Conservation (phyloP, 2,797 vertebrate genomes). For the Staurois parvus region DNA sequence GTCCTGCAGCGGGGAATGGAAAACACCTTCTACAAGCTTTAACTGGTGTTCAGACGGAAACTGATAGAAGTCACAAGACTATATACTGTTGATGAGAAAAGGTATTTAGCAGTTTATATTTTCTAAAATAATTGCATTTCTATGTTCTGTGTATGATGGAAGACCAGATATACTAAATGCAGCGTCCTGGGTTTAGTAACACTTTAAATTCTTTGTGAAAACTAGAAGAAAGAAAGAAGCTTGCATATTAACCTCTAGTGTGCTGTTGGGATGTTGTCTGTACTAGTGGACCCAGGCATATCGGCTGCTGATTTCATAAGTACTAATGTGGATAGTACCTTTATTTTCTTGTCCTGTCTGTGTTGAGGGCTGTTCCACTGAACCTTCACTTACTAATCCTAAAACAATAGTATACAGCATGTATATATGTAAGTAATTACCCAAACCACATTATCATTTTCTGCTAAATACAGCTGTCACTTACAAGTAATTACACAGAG, state of each 20-base stretch:
- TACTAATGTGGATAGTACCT: not conserved
- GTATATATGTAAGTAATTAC: not conserved
- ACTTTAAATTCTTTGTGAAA: not conserved
- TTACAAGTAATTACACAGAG: not conserved
- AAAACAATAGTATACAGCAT: not conserved
- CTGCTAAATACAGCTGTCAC: not conserved
- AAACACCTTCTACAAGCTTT: no score
- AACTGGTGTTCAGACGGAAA: no score
- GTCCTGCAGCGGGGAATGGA: no score
- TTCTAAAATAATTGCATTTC: no score
- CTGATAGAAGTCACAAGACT: no score
- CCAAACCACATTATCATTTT: not conserved
- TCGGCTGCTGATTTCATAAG: constrained; percentile 22
- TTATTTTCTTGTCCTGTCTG: constrained; percentile 1
- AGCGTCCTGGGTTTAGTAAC: no score
- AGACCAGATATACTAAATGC: no score
- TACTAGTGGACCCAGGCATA: constrained; percentile 64
- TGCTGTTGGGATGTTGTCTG: constrained; percentile 10
- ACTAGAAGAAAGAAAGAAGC: not conserved
- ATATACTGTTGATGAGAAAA: no score
- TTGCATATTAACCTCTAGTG: not conserved
- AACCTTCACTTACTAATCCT: not conserved
- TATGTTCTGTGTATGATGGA: no score
- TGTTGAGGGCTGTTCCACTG: not conserved
- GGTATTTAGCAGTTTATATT: no score